Evolutionary conservation across 2,797 vertebrate species (phyloP), one percentile per base, ranked within the genome.

Genomic region (Taeniopygia guttata): DNA sequence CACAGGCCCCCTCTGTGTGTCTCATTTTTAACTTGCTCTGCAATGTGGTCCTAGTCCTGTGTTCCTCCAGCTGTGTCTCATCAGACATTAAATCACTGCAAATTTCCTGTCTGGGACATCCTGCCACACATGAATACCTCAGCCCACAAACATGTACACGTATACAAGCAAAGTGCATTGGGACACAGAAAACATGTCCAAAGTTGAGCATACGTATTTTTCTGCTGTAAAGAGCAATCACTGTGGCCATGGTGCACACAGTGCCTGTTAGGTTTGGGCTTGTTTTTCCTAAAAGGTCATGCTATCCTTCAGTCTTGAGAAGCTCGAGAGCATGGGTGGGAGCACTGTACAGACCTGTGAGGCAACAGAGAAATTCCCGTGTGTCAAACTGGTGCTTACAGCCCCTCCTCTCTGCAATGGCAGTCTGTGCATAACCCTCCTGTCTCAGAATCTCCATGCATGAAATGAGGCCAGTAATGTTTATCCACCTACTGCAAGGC

Each of bases 331-430:
- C 0, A 0, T 46, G 66, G 16, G n/a, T 2, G 4, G 66, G 32
- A 84, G 54, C 54, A 62, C 18, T 67, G 48, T 23, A 12, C 0
- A 1, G 36, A 81, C 16, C 66, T 82, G 55, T n/a, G 59, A 91
- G 80, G 59, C 36, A 52, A 69, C 7, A 76, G 29, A 58, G 49
- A 67, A 84, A 79, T 81, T 66, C 38, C 25, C 34, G 23, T n/a
- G 45, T 76, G 32, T 64, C 52, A 36, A 85, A 40, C 23, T 12
- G 23, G 19, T 36, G n/a, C 73, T 83, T 74, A 54, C 18, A 51
- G 63, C 45, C 3, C 0, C 52, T 69, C 52, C 67, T 64, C 66
- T 63, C 76, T 43, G 46, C 0, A 0, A 36, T 1, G 0, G 74
- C 59, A 66, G 59, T 30, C n/a, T 5, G 21, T 17, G 32, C 32